Percentiles rank a stretch among this genome's conserved stretches.
Evolutionary conservation across 2,888 invertebrate species (phyloP).

Genomic region (Periphyllus acericola): DNA sequence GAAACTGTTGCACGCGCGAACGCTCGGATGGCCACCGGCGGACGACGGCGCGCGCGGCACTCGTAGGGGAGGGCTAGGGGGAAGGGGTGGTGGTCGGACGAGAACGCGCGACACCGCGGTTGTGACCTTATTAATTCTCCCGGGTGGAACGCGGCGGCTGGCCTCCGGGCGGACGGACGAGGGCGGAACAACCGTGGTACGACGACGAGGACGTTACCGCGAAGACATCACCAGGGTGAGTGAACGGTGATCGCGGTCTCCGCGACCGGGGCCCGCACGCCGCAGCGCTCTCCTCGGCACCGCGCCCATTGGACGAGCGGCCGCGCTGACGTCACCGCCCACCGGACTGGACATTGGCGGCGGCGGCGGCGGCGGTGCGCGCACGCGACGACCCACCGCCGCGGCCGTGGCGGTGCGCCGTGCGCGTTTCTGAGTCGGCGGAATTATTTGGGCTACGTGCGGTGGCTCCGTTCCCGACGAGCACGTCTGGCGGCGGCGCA

Average conservation of each 20-base stretch:
- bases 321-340: constrained; percentile 61
- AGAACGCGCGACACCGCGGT: background rate
- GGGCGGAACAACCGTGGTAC: background rate
- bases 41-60: background rate
- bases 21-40: too few species aligned
- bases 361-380: constrained; percentile 6
- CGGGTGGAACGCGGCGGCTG: background rate
- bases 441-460: constrained; percentile 19
- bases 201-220: background rate
- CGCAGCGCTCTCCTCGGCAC: background rate
- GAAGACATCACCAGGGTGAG: constrained; percentile 40
- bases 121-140: background rate
- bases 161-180: background rate
- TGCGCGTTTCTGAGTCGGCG: background rate
- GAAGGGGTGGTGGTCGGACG: too few species aligned
- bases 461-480: background rate
- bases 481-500: background rate
- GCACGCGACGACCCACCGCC: background rate
- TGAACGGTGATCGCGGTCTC: background rate
- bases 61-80: too few species aligned
- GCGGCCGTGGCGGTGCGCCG: background rate
- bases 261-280: background rate
- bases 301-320: constrained; percentile 49
- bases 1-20: too few species aligned
- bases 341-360: constrained; percentile 57